Evolutionary conservation across 1,140 invertebrate genomes (phyloP).

Genomic region (Drosophila eugracilis): DNA sequence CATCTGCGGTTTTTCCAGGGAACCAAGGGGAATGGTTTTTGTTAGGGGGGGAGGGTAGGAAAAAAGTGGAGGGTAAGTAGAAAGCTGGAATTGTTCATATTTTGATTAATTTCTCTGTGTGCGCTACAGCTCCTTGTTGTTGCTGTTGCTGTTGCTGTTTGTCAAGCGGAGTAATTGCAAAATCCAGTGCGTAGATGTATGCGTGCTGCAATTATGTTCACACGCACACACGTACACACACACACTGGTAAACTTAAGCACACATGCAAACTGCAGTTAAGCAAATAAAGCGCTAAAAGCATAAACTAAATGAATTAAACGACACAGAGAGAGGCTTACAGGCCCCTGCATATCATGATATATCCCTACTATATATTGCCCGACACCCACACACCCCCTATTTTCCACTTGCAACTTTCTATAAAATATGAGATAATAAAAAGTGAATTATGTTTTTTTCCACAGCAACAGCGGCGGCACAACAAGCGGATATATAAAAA

Average conservation of each 20-base stretch:
- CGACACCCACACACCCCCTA: not conserved
- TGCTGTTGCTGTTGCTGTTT: conserved; percentile 54
- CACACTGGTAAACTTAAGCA: not conserved
- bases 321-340: conserved; percentile 22
- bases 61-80: too few species aligned
- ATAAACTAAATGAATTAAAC: conserved; percentile 75
- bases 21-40: not conserved
- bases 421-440: conserved; percentile 78
- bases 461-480: conserved; percentile 12
- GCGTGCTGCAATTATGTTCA: conserved; percentile 43
- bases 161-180: conserved; percentile 43
- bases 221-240: conserved; percentile 11
- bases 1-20: conserved; percentile 15
- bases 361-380: not conserved
- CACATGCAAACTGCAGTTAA: conserved; percentile 57
- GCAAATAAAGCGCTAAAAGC: conserved; percentile 72
- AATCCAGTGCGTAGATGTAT: conserved; percentile 10
- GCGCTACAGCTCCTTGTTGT: conserved; percentile 10
- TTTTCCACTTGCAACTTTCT: conserved; percentile 36
- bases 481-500: too few species aligned
- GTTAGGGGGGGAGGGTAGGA: not conserved
- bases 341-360: conserved; percentile 2
- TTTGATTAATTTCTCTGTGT: conserved; percentile 34
- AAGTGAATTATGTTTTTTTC: conserved; percentile 74
- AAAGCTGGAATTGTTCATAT: conserved; percentile 25